phyloP scores from a whole-genome alignment of 2,113 vertebrate genomes.

The Prunella fulvescens region DNA sequence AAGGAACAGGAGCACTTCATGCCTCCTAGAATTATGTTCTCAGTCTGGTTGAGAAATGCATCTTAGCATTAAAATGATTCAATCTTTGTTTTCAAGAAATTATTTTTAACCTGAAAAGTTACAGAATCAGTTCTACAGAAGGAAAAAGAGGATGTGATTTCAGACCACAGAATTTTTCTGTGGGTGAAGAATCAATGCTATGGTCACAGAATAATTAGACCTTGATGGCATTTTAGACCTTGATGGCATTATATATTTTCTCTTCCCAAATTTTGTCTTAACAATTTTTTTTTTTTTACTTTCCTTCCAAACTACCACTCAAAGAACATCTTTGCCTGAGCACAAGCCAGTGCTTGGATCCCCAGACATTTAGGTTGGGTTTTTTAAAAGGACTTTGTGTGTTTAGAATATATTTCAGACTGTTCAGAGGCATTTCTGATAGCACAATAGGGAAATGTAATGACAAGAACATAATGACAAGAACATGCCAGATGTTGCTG shows the following conservation, averaged over 20 bases:
- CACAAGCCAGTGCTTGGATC: background rate
- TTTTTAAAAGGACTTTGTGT: background rate
- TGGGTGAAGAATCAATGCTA: background rate
- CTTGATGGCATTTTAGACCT: background rate
- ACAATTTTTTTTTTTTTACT: background rate
- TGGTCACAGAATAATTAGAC: background rate
- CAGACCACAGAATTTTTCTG: background rate
- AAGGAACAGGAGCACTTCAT: background rate
- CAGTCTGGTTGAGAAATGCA: background rate
- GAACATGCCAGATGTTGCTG: rapidly evolving
- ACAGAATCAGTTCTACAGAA: background rate
- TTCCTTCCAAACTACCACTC: background rate
- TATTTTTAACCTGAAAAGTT: background rate
- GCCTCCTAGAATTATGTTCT: background rate
- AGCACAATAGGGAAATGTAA: background rate
- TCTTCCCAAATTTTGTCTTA: background rate
- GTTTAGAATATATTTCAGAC: background rate
- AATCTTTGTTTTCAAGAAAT: background rate
- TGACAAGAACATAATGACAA: background rate
- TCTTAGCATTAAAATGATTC: background rate
- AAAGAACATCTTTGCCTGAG: background rate
- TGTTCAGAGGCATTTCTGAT: background rate
- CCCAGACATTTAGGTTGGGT: rapidly evolving
- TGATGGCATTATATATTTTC: background rate
- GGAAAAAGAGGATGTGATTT: background rate